These are phyloP conservation scores for Cynopterus brachyotis DNA, from an alignment of 2,113 vertebrate genomes.

Conservation along the genomic window DNA sequence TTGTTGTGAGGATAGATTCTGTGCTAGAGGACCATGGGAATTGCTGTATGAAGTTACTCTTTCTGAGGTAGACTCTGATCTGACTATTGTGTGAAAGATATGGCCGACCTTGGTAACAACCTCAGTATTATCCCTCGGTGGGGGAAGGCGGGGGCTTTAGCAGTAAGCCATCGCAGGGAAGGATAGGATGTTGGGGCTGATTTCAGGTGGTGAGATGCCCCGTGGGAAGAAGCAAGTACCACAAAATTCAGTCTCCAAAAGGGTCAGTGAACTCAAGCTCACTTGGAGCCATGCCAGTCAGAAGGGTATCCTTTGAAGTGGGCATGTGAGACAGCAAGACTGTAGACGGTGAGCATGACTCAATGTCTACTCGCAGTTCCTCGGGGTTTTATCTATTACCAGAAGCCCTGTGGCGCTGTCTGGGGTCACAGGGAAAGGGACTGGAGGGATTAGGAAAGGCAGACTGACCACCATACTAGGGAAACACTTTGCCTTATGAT, in stretches of 20 bases:
- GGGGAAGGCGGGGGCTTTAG: not conserved
- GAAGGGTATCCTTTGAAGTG: not conserved
- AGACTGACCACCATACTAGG: fast-evolving
- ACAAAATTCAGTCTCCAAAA: not conserved
- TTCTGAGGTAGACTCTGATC: not conserved
- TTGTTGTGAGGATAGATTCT: not conserved
- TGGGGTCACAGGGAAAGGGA: not conserved
- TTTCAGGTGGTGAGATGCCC: fast-evolving
- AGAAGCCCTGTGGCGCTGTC: not conserved
- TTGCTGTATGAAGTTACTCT: not conserved
- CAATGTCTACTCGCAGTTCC: not conserved
- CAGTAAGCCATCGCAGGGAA: not conserved
- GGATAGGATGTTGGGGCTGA: not conserved
- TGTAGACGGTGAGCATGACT: not conserved
- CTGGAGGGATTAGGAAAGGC: not conserved
- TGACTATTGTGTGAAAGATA: not conserved
- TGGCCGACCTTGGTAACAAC: too few species aligned
- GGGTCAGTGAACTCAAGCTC: not conserved
- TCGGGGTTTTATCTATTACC: not conserved
- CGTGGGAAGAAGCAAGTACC: not conserved
- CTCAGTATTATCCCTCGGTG: not conserved
- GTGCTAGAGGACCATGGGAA: not conserved
- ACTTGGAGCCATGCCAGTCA: not conserved
- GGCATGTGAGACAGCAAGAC: fast-evolving
- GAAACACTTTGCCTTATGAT: fast-evolving